Evolutionary conservation across 2,888 invertebrate genomes (phyloP).

Genomic region (Tetragnatha montana): DNA sequence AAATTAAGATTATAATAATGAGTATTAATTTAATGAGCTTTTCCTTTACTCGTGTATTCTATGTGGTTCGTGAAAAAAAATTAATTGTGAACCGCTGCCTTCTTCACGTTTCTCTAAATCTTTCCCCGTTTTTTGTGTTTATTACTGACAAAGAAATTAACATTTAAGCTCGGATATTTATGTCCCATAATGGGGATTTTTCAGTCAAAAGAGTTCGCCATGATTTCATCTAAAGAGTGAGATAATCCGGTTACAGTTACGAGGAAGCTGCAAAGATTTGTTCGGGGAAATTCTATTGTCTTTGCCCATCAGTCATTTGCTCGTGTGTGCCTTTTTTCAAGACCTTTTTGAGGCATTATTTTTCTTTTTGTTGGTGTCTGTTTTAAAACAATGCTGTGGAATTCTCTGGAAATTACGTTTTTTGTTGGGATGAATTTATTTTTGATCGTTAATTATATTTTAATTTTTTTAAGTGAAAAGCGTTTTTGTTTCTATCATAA

Average conservation of each 20-base stretch:
- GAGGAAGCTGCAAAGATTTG: conserved; percentile 44
- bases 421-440: too few relatives aligned
- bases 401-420: too few relatives aligned
- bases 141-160: conserved; percentile 62
- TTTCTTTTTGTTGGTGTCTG: neutral
- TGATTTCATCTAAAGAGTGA: conserved; percentile 32
- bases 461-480: too few relatives aligned
- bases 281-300: conserved; percentile 10
- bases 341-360: neutral
- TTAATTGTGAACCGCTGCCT: conserved; percentile 11
- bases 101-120: conserved; percentile 12
- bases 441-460: too few relatives aligned
- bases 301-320: neutral
- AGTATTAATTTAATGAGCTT: conserved; percentile 71
- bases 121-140: conserved; percentile 19
- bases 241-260: conserved; percentile 51
- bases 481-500: too few relatives aligned
- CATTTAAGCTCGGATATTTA: conserved; percentile 58
- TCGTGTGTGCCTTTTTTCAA: neutral
- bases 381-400: too few relatives aligned
- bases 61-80: conserved; percentile 8
- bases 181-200: conserved; percentile 58
- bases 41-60: neutral
- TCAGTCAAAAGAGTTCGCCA: conserved; percentile 11
- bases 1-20: conserved; percentile 71